Base-by-base conservation (phyloP, 2,888 invertebrate species). In the Hyposoter didymator region DNA sequence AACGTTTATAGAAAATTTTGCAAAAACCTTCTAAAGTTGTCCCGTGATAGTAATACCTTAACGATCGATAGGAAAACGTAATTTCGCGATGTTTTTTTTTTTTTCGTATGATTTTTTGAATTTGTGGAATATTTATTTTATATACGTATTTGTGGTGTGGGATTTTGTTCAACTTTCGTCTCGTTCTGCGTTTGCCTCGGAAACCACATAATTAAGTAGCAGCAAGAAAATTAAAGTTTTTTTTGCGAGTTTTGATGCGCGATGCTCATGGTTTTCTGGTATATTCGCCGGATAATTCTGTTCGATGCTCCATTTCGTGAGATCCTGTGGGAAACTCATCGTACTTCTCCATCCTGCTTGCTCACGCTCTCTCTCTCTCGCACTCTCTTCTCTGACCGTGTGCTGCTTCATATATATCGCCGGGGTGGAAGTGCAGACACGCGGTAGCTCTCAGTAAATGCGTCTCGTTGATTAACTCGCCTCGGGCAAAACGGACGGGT, bases 401-500 rank as follows among this genome's bases (percentile, higher is more conserved):
- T 45, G 62, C 49, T n/a, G 14, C 55, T 35, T 78, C 62, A 52
- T 73, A 28, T 72, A 72, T 67, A 72, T 59, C 49, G 22, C 67
- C 66, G 70, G 78, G 49, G 66, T 62, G 78, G 67, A 70, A 43
- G 73, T 19, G 74, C 62, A 69, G 74, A 69, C 74, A 69, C 69
- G 82, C 62, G 55, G 75, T 62, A 17, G 74, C 82, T 72, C 69
- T 79, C 88, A 83, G 87, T 87, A 84, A 88, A 90, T 90, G 90
- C 89, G 90, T 90, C 89, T 86, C 90, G 91, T 90, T 91, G 91
- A 91, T 91, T 91, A 91, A 91, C 90, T 90, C 89, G 90, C 88
- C 85, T 85, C 88, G 87, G 88, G 87, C 85, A 81, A 85, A 66
- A 76, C 84, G 80, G 74, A 82, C 82, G 82, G 74, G 74, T 75